Evolutionary conservation across 2,797 vertebrate species (phyloP), one percentile per base, ranked within the genome.

Genomic region (Sebastes wilsoni): DNA sequence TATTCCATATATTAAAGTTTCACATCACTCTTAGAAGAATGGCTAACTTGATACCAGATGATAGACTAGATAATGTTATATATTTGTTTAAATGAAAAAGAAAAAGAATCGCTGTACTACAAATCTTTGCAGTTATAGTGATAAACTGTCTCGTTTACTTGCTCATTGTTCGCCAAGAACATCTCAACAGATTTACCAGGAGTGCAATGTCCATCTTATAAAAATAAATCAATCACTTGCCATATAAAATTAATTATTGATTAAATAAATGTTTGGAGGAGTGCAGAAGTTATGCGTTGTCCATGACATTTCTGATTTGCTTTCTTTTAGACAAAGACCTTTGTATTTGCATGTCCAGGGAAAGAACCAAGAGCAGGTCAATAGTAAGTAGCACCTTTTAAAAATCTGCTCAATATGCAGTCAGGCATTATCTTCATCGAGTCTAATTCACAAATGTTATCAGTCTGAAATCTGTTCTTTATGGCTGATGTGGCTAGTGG

Each of bases 311-410:
- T 89, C 61, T 83, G 3, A 78, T 89, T 8, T 79, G 20, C 58
- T 82, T 87, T 79, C 81, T 83, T 93, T 86, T 77, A 97, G 96
- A 87, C 95, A 93, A 88, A 93, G 96, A 77, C 94, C 96, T 68
- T 92, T 97, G 84, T 96, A 97, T 94, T 93, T 97, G 58, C 94
- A 96, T 30, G 94, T 97, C 72, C 95, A 96, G 79, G 96, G 94
- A 77, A 96, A 95, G 59, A 94, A 74, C 56, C 95, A 96, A 88
- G 95, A 96, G 0, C 91, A 96, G 16, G 95, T 97, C 66, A 96
- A 96, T 72, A 96, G 96, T 97, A 94, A 92, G 95, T 96, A 38
- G 13, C 11, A 46, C 8, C 1, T 60, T 18, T 13, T 16, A n/a
- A 13, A 68, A 18, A 23, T 73, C 4, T 56, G 0, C 2, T 66